Conservation (phyloP, 2,888 invertebrate species). For the Amblyjoppa fuscipennis region DNA sequence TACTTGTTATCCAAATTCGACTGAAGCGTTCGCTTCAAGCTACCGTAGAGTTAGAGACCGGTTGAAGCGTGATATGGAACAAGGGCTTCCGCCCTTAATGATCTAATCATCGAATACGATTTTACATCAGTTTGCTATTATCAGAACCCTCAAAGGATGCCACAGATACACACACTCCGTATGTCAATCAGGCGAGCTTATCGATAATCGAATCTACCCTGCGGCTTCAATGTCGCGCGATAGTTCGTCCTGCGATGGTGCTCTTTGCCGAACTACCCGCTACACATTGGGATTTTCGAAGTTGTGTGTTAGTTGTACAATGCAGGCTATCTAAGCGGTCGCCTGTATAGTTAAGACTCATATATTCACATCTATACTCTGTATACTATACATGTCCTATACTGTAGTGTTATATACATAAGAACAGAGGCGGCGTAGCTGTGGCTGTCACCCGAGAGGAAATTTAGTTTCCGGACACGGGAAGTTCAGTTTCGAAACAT, state of each 20-base stretch:
- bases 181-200: not conserved
- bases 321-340: not conserved
- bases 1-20: no score
- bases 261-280: not conserved
- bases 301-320: not conserved
- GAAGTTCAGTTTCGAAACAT: slow-evolving; percentile 24
- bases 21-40: no score
- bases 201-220: slow-evolving; percentile 5
- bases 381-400: not conserved
- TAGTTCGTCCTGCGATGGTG: not conserved
- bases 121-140: not conserved
- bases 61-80: not conserved
- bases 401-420: no score
- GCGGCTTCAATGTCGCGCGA: not conserved
- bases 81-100: not conserved
- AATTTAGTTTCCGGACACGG: slow-evolving; percentile 46
- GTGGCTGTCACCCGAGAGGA: slow-evolving; percentile 27
- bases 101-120: not conserved
- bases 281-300: not conserved
- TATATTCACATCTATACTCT: not conserved
- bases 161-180: not conserved
- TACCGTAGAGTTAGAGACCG: no score
- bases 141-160: not conserved
- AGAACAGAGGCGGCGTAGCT: not conserved
- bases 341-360: not conserved